Conservation (phyloP, 2,113 vertebrate genomes). For the Rynchops niger region DNA sequence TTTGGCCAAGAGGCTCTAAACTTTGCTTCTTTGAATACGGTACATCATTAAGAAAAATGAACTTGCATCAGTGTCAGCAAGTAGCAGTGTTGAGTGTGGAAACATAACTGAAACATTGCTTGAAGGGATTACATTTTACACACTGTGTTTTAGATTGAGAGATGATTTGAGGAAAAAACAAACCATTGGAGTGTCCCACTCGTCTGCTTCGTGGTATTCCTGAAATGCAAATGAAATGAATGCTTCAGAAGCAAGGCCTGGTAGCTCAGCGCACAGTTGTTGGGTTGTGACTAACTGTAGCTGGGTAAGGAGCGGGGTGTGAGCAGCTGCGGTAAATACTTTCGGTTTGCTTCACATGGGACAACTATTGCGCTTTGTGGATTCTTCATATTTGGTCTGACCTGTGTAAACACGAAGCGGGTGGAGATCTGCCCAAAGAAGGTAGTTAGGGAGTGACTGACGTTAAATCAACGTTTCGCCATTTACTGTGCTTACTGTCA, state of each 20-base stretch:
- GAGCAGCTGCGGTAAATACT: neutral
- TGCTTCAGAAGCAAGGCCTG: neutral
- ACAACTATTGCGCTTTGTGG: rapidly evolving
- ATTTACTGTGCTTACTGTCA: neutral
- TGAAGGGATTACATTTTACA: neutral
- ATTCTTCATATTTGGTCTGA: neutral
- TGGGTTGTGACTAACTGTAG: neutral
- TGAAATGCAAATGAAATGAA: neutral
- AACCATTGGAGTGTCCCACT: neutral
- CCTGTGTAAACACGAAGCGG: neutral
- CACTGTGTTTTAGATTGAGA: neutral
- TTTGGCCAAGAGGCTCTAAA: neutral
- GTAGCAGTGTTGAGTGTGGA: neutral
- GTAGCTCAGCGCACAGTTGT: neutral
- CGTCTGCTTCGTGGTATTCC: neutral
- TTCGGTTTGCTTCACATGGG: neutral
- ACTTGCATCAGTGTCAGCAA: neutral
- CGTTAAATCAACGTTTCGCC: neutral
- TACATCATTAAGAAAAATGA: neutral
- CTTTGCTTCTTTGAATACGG: neutral
- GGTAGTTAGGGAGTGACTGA: neutral
- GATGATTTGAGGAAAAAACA: neutral
- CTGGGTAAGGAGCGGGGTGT: neutral
- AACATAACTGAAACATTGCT: neutral
- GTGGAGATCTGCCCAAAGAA: neutral